Evolutionary conservation across 1,140 invertebrate species (phyloP).

Genomic region (Ceratina calcarata): DNA sequence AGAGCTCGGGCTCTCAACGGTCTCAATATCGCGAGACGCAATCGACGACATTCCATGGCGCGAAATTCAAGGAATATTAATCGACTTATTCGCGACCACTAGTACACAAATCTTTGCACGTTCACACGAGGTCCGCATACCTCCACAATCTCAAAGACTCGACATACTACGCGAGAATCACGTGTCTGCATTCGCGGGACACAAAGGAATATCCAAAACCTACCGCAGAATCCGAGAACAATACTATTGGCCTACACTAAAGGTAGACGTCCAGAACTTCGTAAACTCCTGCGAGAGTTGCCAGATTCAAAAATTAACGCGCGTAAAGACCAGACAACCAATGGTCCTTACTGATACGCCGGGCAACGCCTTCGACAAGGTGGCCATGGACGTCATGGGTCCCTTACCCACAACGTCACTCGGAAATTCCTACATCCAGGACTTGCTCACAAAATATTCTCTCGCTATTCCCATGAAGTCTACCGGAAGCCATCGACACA

Average conservation of each 20-base stretch:
- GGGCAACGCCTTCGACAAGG: not conserved
- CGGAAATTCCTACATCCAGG: constrained; percentile 1
- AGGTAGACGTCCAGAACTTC: not conserved
- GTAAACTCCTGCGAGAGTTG: constrained; percentile 1
- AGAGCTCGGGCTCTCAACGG: too few relatives aligned
- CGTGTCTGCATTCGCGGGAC: too few relatives aligned
- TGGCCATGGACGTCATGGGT: constrained; percentile 13
- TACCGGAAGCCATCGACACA: not conserved
- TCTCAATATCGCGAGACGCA: too few relatives aligned
- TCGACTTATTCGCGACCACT: too few relatives aligned
- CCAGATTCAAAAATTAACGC: constrained; percentile 2
- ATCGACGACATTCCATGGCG: too few relatives aligned
- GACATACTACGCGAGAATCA: too few relatives aligned
- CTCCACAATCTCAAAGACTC: too few relatives aligned
- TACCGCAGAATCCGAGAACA: not conserved
- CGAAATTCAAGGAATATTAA: too few relatives aligned
- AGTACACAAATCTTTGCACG: too few relatives aligned
- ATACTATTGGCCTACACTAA: constrained; percentile 1
- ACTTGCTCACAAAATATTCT: not conserved
- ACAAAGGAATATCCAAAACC: not conserved
- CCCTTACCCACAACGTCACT: not conserved
- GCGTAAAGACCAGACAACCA: constrained; percentile 9
- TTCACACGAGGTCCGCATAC: too few relatives aligned
- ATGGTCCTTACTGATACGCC: constrained; percentile 21
- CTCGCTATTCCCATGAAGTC: not conserved